These are phyloP conservation scores for Lucilia sericata DNA, from an alignment of 1,140 invertebrate genomes.

Conservation along the genomic window DNA sequence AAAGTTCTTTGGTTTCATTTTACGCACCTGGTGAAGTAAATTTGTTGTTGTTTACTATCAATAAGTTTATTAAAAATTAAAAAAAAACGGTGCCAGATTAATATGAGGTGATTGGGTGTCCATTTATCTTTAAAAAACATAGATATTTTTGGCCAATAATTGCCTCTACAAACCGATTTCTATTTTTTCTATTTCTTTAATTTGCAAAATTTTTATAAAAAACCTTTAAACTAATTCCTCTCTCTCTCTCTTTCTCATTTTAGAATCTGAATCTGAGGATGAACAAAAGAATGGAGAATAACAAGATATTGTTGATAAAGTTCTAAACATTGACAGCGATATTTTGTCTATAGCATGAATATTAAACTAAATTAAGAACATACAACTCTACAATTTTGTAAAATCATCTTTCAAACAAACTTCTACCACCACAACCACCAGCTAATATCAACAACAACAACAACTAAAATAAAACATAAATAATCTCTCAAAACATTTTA, in stretches of 20 bases:
- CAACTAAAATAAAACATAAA: not conserved
- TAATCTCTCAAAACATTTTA: not conserved
- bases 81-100: not conserved
- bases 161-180: slow-evolving; percentile 35
- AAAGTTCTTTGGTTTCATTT: too few relatives aligned
- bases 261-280: slow-evolving; percentile 67
- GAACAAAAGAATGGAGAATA: slow-evolving; percentile 57
- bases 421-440: slow-evolving; percentile 8
- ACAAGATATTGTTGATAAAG: slow-evolving; percentile 21
- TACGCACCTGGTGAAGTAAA: too few relatives aligned
- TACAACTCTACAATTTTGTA: not conserved
- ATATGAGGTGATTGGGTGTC: not conserved
- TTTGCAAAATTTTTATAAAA: too few relatives aligned
- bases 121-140: slow-evolving; percentile 33
- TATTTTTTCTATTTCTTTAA: too few relatives aligned
- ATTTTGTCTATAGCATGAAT: not conserved
- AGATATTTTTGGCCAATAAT: slow-evolving; percentile 45
- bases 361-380: not conserved
- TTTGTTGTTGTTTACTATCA: too few relatives aligned
- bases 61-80: not conserved
- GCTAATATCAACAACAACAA: slow-evolving; percentile 8
- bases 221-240: not conserved
- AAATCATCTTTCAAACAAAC: not conserved
- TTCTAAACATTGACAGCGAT: not conserved
- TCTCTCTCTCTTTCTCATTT: slow-evolving; percentile 41